Conservation (phyloP, 2,888 invertebrate species). For the Chironomus riparius region DNA sequence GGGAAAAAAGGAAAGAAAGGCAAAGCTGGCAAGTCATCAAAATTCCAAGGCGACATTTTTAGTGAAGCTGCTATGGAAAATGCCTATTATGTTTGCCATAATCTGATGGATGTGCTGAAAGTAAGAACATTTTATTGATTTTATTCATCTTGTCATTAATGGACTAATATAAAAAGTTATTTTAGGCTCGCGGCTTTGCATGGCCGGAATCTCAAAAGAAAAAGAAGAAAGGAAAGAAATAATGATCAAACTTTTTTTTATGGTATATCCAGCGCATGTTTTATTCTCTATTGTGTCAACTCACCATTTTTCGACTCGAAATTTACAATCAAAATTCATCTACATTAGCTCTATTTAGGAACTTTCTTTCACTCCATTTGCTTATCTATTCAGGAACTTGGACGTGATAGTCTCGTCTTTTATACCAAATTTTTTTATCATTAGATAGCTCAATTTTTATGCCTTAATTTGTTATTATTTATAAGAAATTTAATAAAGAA, state of each 20-base stretch:
- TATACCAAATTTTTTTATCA: too few relatives aligned
- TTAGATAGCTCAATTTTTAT: too few relatives aligned
- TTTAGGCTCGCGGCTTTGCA: conserved; percentile 77
- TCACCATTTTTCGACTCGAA: too few relatives aligned
- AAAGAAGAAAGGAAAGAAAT: conserved; percentile 68
- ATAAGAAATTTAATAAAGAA: neutral
- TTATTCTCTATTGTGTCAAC: too few relatives aligned
- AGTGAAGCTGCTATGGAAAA: conserved; percentile 89
- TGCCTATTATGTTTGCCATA: conserved; percentile 88
- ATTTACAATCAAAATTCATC: too few relatives aligned
- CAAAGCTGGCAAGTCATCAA: conserved; percentile 50
- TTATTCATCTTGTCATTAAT: conserved; percentile 38
- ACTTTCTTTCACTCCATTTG: too few relatives aligned
- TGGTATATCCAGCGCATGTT: too few relatives aligned
- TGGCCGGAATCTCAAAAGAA: conserved; percentile 83
- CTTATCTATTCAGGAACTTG: too few relatives aligned
- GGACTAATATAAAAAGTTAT: conserved; percentile 48
- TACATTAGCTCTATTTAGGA: too few relatives aligned
- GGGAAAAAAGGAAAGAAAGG: conserved; percentile 44
- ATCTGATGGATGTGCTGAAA: conserved; percentile 59
- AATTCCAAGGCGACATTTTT: conserved; percentile 73
- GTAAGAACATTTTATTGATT: conserved; percentile 1
- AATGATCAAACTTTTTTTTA: conserved; percentile 18
- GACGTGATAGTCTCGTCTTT: too few relatives aligned
- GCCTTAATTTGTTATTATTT: too few relatives aligned